phyloP scores from a whole-genome alignment of 2,888 invertebrate species.

The Campopleginae sp. region DNA sequence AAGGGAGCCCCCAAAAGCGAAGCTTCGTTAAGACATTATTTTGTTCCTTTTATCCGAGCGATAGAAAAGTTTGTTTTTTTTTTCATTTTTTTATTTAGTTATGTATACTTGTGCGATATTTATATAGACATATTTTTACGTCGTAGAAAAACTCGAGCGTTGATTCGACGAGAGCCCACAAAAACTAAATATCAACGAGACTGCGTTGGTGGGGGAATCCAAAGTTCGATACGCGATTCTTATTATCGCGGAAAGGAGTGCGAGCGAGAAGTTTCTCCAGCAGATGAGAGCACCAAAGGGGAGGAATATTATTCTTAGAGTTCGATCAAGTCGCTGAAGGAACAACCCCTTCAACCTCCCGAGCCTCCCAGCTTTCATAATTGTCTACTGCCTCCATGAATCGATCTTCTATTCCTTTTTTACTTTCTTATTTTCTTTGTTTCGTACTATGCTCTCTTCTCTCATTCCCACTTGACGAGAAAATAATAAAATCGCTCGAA shows the following conservation, averaged over 20 bases:
- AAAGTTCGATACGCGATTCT: constrained; percentile 63
- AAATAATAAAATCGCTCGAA: constrained; percentile 73
- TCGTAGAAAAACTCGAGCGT: constrained; percentile 32
- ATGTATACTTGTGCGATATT: not conserved
- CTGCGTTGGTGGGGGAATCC: constrained; percentile 33
- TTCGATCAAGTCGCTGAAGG: constrained; percentile 42
- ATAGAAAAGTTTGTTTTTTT: constrained; percentile 15
- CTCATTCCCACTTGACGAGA: constrained; percentile 62
- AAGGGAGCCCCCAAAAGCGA: constrained; percentile 54
- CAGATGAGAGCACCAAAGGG: constrained; percentile 3
- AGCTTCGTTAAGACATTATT: constrained; percentile 70
- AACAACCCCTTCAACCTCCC: constrained; percentile 13
- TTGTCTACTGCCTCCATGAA: constrained; percentile 31
- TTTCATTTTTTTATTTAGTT: not conserved
- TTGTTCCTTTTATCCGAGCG: constrained; percentile 51
- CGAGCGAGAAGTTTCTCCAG: constrained; percentile 32
- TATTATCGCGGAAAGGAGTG: constrained; percentile 50
- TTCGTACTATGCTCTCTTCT: not conserved
- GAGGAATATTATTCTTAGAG: constrained; percentile 40
- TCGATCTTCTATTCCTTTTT: constrained; percentile 24
- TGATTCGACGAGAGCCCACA: constrained; percentile 27
- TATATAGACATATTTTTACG: not conserved
- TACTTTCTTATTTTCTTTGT: not conserved
- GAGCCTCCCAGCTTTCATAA: constrained; percentile 46
- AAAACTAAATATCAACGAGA: constrained; percentile 51